Evolutionary conservation across 1,140 invertebrate species (phyloP), one percentile per base, ranked within the genome.

Genomic region (Scaptomyza pallida): DNA sequence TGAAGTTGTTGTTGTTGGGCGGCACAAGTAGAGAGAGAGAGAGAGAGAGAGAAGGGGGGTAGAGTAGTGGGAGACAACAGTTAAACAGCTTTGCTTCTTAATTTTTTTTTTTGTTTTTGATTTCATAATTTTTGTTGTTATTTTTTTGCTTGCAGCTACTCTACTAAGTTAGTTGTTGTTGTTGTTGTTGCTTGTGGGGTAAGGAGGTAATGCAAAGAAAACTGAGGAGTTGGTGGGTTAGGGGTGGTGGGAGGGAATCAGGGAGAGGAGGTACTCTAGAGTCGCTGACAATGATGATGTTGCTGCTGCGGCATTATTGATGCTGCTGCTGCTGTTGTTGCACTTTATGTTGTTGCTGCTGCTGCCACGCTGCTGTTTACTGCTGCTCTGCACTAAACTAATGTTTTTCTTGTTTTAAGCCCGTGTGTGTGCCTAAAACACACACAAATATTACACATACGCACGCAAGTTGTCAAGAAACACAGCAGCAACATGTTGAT

Each of bases 251-350:
- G 26, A 5, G 4, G 1, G 16, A 5, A 13, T 72, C 40, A 56
- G 40, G 21, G 56, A 40, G 33, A 26, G 73, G 52, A 69, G n/a
- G n/a, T n/a, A n/a, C n/a, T 75, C 75, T 33, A 63, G n/a, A n/a
- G 78, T 89, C 75, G 79, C 75, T 88, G 78, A 88, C 78, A 89
- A 88, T 88, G 82, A 89, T 88, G 82, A 88, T 88, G 82, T 89
- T 88, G 82, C 82, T 88, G 80, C 80, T 83, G 81, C 26, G 19
- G 4, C 19, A 21, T 21, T 21, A 4, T 68, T 76, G 72, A 59
- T 63, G 61, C 57, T 75, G 51, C 21, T 61, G 41, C 5, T 47
- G 59, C 12, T 71, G 45, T 55, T 57, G 19, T 17, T 78, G 19
- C 30, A 61, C 61, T 33, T 51, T 57, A 48, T 72, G 65, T 52